Percentiles rank a stretch among this genome's conserved stretches.
These are phyloP conservation scores for Agrotis exclamationis DNA, from an alignment of 2,888 invertebrate genomes.

Conservation along the genomic window DNA sequence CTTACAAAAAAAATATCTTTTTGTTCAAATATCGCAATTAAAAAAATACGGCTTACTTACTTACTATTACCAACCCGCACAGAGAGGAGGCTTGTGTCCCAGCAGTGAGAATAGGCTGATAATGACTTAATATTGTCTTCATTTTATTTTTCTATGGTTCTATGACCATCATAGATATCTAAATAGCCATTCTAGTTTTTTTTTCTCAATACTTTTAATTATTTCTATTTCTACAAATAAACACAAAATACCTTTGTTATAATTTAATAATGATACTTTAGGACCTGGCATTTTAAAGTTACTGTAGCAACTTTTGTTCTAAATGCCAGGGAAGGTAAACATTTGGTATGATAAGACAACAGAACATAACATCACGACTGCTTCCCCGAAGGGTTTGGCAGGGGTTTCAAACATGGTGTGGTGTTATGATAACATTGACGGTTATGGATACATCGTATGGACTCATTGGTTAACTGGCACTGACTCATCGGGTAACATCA, in stretches of 20 bases:
- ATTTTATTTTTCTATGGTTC: constrained; percentile 26
- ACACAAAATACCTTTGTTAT: too few species aligned
- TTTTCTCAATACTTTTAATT: too few species aligned
- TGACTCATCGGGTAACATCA: constrained; percentile 55
- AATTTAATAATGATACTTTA: too few species aligned
- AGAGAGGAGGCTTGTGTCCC: too few species aligned
- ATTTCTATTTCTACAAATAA: too few species aligned
- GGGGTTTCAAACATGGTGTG: not conserved
- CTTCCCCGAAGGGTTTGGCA: not conserved
- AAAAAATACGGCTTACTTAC: constrained; percentile 25
- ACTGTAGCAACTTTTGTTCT: constrained; percentile 1
- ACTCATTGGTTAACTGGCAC: constrained; percentile 18
- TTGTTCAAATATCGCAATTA: constrained; percentile 27
- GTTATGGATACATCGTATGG: constrained; percentile 2
- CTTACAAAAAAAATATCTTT: constrained; percentile 11
- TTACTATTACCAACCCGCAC: not conserved
- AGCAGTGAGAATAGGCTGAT: too few species aligned
- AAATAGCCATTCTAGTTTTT: not conserved
- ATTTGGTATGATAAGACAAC: constrained; percentile 5
- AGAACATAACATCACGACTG: not conserved
- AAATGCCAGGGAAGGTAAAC: constrained; percentile 21
- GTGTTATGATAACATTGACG: constrained; percentile 18
- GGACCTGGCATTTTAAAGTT: too few species aligned
- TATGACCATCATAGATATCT: too few species aligned
- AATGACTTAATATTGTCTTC: too few species aligned